Base-by-base conservation (phyloP, 2,888 invertebrate species). In the Spilarctia lutea region DNA sequence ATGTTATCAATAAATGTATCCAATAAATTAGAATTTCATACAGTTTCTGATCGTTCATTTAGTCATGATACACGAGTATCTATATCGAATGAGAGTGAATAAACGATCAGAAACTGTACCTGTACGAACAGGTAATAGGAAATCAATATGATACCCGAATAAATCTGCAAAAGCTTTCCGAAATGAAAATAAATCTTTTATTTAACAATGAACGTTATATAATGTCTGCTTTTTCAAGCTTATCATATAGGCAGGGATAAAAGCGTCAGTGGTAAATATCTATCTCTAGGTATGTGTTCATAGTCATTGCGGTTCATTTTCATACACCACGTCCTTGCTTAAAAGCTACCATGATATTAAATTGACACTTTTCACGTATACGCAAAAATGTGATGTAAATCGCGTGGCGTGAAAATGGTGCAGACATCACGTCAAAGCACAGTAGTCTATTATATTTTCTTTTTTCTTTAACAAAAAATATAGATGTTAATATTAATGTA, bases 261-360 rank as follows among this genome's bases (percentile, higher is more conserved):
- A 80, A 74, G 68, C 48, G 65, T 67, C 56, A 42, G 72, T 68
- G 27, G 69, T 70, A 65, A 45, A 74, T 74, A 80, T 71, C 68
- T 68, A 75, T 52, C 48, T 68, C 20, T 70, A 71, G 45, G 30
- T 67, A 73, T 71, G 52, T 73, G 63, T 79, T 76, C 68, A 74
- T 80, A 70, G 30, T 65, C 56, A 52, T 68, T 39, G 69, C 24
- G 77, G 74, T 79, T 83, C 68, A 78, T 85, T 83, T 78, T 81
- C 74, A 85, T 81, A 79, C 68, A 71, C 74, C 76, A 74, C 81
- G 81, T 84, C 68, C 68, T 45, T 65, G 79, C 75, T 83, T 81
- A 77, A 83, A 84, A 83, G 81, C 77, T 81, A 77, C 81, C 75
- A 74, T 79, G 71, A 79, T 79, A 85, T 79, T 72, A 85, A 81